Conservation (phyloP, 2,113 vertebrate species). For the Xenus cinereus region DNA sequence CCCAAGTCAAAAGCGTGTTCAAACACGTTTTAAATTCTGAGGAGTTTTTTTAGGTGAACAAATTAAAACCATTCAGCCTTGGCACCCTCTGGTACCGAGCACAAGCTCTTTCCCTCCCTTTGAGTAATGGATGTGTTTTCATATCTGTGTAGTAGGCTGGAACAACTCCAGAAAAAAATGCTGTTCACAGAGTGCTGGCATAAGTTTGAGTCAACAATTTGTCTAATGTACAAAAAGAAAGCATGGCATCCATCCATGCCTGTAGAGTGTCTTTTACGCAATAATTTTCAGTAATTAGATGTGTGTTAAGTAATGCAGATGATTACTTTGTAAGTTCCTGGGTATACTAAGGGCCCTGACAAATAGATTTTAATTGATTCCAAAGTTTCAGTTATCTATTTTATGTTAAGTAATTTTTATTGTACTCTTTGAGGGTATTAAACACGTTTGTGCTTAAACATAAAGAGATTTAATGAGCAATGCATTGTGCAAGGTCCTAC, state of each 20-base stretch:
- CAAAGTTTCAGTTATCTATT: background rate
- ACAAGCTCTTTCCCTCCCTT: background rate
- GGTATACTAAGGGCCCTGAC: background rate
- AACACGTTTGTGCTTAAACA: background rate
- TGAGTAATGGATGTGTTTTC: background rate
- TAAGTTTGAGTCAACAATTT: background rate
- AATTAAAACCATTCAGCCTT: slow-evolving; percentile 34
- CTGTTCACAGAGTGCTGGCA: background rate
- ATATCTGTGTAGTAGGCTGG: background rate
- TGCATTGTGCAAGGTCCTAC: background rate
- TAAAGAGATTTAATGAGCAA: background rate
- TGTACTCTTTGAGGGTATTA: fast-evolving
- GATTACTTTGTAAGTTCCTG: background rate
- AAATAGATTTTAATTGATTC: background rate
- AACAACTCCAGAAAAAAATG: background rate
- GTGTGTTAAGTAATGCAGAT: background rate
- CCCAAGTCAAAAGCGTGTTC: slow-evolving; percentile 1
- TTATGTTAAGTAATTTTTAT: background rate
- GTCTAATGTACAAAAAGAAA: background rate
- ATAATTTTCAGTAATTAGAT: background rate
- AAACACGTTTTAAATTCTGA: slow-evolving; percentile 31
- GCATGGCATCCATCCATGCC: background rate
- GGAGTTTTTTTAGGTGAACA: background rate
- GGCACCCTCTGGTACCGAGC: background rate
- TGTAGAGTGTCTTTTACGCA: background rate